phyloP scores from a whole-genome alignment of 2,797 vertebrate species.

The Clamator glandarius region DNA sequence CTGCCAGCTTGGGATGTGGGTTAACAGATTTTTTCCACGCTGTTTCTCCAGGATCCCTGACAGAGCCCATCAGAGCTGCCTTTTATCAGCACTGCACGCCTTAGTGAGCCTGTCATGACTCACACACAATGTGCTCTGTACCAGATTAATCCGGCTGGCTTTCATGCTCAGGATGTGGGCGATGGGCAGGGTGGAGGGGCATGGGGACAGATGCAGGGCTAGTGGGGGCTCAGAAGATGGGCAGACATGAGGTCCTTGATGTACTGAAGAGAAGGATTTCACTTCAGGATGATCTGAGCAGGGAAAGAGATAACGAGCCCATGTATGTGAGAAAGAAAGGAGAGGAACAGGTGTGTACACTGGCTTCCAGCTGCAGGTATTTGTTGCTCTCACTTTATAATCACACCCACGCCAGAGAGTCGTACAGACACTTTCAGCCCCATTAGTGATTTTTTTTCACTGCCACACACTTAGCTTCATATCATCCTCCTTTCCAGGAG shows the following conservation, averaged over 20 bases:
- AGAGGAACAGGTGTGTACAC: neutral
- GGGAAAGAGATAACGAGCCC: neutral
- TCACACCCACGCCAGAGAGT: neutral
- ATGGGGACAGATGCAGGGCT: neutral
- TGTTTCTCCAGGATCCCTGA: constrained; percentile 70
- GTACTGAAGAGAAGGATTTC: neutral
- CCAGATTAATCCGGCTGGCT: constrained; percentile 82
- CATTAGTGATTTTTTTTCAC: neutral
- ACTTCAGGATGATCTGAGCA: neutral
- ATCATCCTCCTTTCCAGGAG: neutral
- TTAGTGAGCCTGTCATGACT: constrained; percentile 88
- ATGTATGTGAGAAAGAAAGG: neutral
- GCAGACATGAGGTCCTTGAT: neutral
- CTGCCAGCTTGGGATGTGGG: constrained; percentile 59
- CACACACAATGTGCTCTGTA: constrained; percentile 86
- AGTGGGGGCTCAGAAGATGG: neutral
- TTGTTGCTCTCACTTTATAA: neutral
- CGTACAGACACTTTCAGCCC: neutral
- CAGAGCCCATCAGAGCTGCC: constrained; percentile 84
- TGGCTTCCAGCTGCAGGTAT: neutral
- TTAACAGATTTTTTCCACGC: constrained; percentile 70
- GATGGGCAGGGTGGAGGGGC: constrained; percentile 10
- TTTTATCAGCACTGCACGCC: constrained; percentile 89
- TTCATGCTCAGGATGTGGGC: constrained; percentile 77
- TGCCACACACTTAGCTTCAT: neutral